phyloP scores from a whole-genome alignment of 1,140 invertebrate genomes.

The Zaprionus tsacasi region DNA sequence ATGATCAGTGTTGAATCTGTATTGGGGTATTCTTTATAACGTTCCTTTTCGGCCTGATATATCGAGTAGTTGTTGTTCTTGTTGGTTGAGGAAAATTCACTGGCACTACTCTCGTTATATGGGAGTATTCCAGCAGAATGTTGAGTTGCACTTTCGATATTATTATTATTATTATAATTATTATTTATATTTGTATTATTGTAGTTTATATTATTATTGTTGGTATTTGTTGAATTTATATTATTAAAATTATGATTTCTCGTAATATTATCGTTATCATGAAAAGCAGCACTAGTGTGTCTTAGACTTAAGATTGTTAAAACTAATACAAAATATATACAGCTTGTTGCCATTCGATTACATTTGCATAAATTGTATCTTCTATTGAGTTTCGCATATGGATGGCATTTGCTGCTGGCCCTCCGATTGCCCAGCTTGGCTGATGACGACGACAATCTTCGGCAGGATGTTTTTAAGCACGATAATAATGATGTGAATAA shows the following conservation, averaged over 20 bases:
- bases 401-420: constrained; percentile 36
- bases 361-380: constrained; percentile 70
- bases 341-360: constrained; percentile 74
- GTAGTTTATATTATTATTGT: constrained; percentile 1
- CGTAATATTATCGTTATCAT: constrained; percentile 31
- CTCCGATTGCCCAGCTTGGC: constrained; percentile 13
- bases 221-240: constrained; percentile 12
- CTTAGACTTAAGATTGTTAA: constrained; percentile 68
- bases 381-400: constrained; percentile 67
- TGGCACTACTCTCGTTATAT: constrained; percentile 20
- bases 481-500: not conserved
- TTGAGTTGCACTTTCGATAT: constrained; percentile 46
- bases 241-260: constrained; percentile 15
- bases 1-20: constrained; percentile 32
- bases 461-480: constrained; percentile 12
- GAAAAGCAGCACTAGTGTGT: constrained; percentile 62
- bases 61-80: constrained; percentile 15
- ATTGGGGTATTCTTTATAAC: constrained; percentile 22
- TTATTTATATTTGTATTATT: constrained; percentile 12
- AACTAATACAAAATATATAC: constrained; percentile 82
- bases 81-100: constrained; percentile 28
- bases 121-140: constrained; percentile 51
- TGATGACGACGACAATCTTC: constrained; percentile 8
- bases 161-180: constrained; percentile 23
- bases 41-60: constrained; percentile 26